Evolutionary conservation across 2,797 vertebrate genomes (phyloP).

Genomic region (Ispidina lecontei): DNA sequence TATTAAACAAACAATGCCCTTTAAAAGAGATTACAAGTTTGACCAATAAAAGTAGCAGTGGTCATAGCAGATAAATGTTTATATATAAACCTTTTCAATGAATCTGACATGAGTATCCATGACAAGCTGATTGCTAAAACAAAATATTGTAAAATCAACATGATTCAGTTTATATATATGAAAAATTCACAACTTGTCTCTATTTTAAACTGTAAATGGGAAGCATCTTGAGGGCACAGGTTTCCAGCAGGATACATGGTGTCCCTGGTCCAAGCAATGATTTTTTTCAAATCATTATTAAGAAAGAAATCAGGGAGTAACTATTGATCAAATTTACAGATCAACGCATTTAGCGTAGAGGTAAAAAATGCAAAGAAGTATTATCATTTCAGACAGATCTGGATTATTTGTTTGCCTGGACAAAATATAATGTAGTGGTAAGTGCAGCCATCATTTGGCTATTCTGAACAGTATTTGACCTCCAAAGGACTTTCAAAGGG

Average conservation of each 20-base stretch:
- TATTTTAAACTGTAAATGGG: neutral
- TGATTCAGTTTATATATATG: neutral
- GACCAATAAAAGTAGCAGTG: neutral
- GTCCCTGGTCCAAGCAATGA: neutral
- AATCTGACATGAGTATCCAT: neutral
- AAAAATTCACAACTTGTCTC: neutral
- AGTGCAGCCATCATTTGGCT: neutral
- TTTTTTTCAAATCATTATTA: neutral
- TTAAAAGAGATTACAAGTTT: constrained; percentile 9
- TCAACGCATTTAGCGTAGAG: neutral
- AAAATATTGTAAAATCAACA: neutral
- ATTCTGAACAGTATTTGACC: neutral
- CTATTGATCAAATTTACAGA: neutral
- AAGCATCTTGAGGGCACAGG: neutral
- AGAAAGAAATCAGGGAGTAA: neutral
- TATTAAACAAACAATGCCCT: neutral
- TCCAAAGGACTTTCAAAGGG: neutral
- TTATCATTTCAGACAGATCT: neutral
- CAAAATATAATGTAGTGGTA: neutral
- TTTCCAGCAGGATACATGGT: neutral
- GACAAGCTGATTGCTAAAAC: neutral
- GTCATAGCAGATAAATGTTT: neutral
- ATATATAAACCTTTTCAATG: neutral
- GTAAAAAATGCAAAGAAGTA: neutral
- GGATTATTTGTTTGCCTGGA: neutral